Evolutionary conservation across 2,797 vertebrate species (phyloP), one percentile per base, ranked within the genome.

Genomic region (Pipistrellus nathusii): DNA sequence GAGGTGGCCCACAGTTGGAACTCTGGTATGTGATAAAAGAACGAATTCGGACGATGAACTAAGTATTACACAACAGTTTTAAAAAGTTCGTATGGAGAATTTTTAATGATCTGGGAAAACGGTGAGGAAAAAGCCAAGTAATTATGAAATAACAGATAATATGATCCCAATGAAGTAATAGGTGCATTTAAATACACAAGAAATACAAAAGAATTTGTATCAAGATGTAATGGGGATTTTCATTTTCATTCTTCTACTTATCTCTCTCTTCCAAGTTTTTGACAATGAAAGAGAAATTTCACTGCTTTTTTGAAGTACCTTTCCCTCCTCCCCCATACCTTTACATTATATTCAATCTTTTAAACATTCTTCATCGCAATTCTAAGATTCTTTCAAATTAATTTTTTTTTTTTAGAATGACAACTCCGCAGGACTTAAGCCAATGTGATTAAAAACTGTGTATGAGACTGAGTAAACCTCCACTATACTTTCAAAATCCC

Each of bases 21-120:
- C 8, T 11, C 21, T 46, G 68, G 25, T 55, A 64, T 59, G 17
- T 68, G 32, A 64, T 27, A 41, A 68, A 41, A 87, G 72, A 64
- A 86, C 44, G 2, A 90, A 41, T 44, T 41, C 27, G 18, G 51
- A 11, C 5, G 12, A 68, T 25, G n/a, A 57, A 32, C 62, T n/a
- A 46, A 8, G 1, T 13, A 44, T 64, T 64, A 71, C 18, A 73
- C 12, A 53, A 72, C 8, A 27, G 85, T 23, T 76, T 71, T 23
- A 30, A 48, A 88, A 88, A 41, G 75, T 87, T 21, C 10, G 73
- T 51, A 35, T 12, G 55, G 62, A 85, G 14, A 92, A 66, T 53
- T 92, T 77, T 66, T 83, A 89, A 59, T 80, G 76, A 87, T 48
- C 41, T 23, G 48, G 35, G 27, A 68, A 95, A 93, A 91, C 72